Percentiles rank a stretch among this genome's conserved stretches.
These are phyloP conservation scores for Nesogale talazaci DNA, from an alignment of 2,113 vertebrate species.

Conservation along the genomic window DNA sequence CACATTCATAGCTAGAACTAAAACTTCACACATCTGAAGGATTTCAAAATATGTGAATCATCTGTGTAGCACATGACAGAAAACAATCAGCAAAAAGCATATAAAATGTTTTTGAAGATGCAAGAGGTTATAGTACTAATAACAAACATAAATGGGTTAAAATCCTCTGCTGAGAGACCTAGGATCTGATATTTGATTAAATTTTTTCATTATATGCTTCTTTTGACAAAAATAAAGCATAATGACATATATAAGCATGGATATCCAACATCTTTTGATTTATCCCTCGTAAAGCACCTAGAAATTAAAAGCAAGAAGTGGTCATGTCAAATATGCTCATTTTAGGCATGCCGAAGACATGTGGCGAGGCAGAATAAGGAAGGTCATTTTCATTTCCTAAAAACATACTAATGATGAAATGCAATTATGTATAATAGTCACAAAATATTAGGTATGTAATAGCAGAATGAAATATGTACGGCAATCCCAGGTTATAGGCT, in stretches of 20 bases:
- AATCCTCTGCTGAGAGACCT: background rate
- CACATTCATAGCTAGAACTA: constrained; percentile 8
- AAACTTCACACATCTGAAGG: constrained; percentile 11
- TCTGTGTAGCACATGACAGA: background rate
- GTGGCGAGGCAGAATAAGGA: no score
- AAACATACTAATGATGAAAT: no score
- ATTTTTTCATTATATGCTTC: constrained; percentile 31
- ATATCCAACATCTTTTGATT: no score
- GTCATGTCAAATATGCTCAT: no score
- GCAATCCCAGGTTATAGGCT: no score
- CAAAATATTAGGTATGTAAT: no score
- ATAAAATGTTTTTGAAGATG: background rate
- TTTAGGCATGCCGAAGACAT: no score
- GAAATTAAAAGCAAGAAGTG: no score
- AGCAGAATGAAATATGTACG: no score
- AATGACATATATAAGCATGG: background rate
- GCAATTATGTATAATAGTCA: no score
- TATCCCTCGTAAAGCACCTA: no score
- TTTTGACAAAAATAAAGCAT: constrained; percentile 39
- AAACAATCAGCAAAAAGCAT: background rate
- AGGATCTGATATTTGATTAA: constrained; percentile 5
- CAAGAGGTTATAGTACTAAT: constrained; percentile 14
- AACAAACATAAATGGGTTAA: background rate
- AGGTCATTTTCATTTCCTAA: no score
- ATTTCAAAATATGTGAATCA: background rate